Conservation (phyloP, 2,888 invertebrate genomes). For the Pycnomerus fuliginosus region DNA sequence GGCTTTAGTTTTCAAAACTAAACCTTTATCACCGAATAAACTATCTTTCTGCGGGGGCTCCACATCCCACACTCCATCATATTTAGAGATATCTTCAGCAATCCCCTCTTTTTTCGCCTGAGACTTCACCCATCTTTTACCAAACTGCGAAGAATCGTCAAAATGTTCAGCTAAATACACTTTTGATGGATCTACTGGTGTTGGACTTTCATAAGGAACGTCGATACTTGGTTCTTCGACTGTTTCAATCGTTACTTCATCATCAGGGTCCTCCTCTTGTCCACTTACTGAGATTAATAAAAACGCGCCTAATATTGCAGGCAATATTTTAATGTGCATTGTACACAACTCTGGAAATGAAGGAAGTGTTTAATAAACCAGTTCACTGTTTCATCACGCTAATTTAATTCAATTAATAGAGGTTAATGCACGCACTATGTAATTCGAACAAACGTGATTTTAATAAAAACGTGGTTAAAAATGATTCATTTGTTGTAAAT, state of each 20-base stretch:
- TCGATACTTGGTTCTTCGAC: constrained; percentile 46
- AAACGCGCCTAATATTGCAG: too few relatives aligned
- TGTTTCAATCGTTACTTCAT: constrained; percentile 45
- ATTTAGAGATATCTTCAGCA: constrained; percentile 90
- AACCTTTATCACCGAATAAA: constrained; percentile 76
- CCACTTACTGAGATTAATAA: too few relatives aligned
- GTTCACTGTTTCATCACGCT: too few relatives aligned
- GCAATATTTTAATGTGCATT: too few relatives aligned
- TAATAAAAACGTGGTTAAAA: too few relatives aligned
- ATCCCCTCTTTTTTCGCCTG: constrained; percentile 86
- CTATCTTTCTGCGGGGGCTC: constrained; percentile 76
- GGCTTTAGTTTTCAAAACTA: constrained; percentile 91
- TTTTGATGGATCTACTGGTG: constrained; percentile 58
- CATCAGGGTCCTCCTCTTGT: too few relatives aligned
- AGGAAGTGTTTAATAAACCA: too few relatives aligned
- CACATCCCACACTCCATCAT: constrained; percentile 82
- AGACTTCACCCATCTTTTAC: constrained; percentile 82
- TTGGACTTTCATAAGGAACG: constrained; percentile 71
- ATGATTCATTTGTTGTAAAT: too few relatives aligned
- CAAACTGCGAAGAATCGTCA: constrained; percentile 71
- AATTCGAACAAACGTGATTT: too few relatives aligned
- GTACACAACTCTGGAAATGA: too few relatives aligned
- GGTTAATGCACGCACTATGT: too few relatives aligned
- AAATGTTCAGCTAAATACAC: constrained; percentile 85
- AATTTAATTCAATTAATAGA: too few relatives aligned